These are phyloP conservation scores for Rhaphigaster nebulosa DNA, from an alignment of 2,888 invertebrate genomes.

Conservation along the genomic window DNA sequence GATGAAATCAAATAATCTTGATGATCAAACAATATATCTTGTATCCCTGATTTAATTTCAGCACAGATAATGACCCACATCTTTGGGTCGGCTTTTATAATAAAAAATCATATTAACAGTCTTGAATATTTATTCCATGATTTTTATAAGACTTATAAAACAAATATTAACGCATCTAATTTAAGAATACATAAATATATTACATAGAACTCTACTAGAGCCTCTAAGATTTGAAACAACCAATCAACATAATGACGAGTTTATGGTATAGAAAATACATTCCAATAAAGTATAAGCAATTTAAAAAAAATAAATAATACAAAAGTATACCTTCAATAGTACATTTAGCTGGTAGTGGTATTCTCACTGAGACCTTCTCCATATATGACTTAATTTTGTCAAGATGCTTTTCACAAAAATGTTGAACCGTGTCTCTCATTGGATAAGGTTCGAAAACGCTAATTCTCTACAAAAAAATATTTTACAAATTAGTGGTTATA, in stretches of 20 bases:
- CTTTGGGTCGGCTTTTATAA: too few relatives aligned
- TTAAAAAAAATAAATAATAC: constrained; percentile 58
- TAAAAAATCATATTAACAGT: too few relatives aligned
- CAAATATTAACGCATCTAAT: too few relatives aligned
- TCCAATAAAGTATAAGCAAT: background rate
- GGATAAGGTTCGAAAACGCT: constrained; percentile 91
- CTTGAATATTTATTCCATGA: too few relatives aligned
- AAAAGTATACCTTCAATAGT: constrained; percentile 86
- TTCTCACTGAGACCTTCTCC: constrained; percentile 84
- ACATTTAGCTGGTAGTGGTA: constrained; percentile 93
- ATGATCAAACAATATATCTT: too few relatives aligned
- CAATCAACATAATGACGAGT: background rate
- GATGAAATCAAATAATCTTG: too few relatives aligned
- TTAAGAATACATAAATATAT: too few relatives aligned
- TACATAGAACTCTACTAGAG: constrained; percentile 1
- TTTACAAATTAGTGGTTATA: background rate
- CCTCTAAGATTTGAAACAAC: background rate
- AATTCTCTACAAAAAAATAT: constrained; percentile 73
- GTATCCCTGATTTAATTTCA: too few relatives aligned
- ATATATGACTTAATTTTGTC: constrained; percentile 93
- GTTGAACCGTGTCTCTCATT: constrained; percentile 93
- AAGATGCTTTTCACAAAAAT: constrained; percentile 95
- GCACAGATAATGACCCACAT: too few relatives aligned
- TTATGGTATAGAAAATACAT: background rate
- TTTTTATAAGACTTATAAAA: background rate